phyloP scores from a whole-genome alignment of 2,113 vertebrate species.

The Silurus glanis region DNA sequence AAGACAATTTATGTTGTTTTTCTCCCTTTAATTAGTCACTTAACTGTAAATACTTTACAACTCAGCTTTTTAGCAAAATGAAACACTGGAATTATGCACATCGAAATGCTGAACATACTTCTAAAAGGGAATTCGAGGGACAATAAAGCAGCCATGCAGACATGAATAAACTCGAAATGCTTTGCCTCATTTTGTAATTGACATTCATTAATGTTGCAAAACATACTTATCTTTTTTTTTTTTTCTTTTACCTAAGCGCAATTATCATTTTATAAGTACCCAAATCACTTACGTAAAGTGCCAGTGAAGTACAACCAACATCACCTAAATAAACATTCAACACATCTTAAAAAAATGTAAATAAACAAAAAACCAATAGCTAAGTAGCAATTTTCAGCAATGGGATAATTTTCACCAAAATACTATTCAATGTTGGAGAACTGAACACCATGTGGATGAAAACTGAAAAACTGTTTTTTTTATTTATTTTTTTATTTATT shows the following conservation, averaged over 20 bases:
- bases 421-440: not conserved
- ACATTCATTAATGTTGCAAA: not conserved
- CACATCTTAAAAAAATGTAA: not conserved
- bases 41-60: not conserved
- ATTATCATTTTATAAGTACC: not conserved
- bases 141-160: not conserved
- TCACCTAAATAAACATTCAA: not conserved
- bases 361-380: too few species aligned
- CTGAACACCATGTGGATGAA: not conserved
- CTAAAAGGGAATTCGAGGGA: not conserved
- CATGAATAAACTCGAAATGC: not conserved
- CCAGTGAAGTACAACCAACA: not conserved
- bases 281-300: not conserved
- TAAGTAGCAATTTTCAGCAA: not conserved
- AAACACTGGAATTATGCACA: not conserved
- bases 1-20: not conserved
- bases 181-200: conserved; percentile 8
- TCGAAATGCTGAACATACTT: not conserved
- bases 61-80: not conserved
- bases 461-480: not conserved
- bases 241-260: not conserved
- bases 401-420: not conserved
- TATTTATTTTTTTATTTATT: too few species aligned
- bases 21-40: not conserved
- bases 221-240: not conserved